A percentile compares a stretch with the other conserved stretches of the same genome.
Conservation (phyloP, 2,888 invertebrate species). For the Athalia circularis region DNA sequence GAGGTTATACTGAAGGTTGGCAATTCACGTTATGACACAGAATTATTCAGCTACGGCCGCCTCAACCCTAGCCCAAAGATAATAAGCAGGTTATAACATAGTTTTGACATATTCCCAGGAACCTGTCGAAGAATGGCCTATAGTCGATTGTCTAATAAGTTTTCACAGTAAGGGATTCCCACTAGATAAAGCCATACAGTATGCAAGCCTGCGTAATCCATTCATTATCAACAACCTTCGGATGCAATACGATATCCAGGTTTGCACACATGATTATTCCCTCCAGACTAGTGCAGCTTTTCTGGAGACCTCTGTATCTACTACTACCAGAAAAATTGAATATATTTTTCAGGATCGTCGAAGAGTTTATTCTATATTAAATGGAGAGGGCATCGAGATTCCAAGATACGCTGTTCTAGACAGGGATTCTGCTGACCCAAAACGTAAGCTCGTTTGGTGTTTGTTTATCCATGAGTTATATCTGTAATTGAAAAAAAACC, state of each 20-base stretch:
- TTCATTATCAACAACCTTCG: slow-evolving; percentile 99
- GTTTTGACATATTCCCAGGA: slow-evolving; percentile 76
- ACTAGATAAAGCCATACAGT: slow-evolving; percentile 97
- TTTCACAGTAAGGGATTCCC: slow-evolving; percentile 99
- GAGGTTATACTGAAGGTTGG: slow-evolving; percentile 94
- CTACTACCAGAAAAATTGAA: neutral
- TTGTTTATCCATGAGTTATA: slow-evolving; percentile 29
- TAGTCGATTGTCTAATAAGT: slow-evolving; percentile 97
- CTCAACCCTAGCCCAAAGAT: neutral
- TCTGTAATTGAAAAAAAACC: slow-evolving; percentile 47
- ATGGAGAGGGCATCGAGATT: slow-evolving; percentile 96
- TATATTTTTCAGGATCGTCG: slow-evolving; percentile 83
- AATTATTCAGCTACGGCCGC: neutral
- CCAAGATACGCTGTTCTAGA: slow-evolving; percentile 98
- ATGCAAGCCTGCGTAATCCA: slow-evolving; percentile 94
- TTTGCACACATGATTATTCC: slow-evolving; percentile 68
- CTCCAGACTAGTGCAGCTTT: no score
- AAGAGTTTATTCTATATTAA: slow-evolving; percentile 95
- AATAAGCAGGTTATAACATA: neutral
- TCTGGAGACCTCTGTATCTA: no score
- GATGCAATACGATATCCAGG: slow-evolving; percentile 98
- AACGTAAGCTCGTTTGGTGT: slow-evolving; percentile 79
- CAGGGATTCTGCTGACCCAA: slow-evolving; percentile 93
- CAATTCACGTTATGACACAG: neutral
- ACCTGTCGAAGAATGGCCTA: slow-evolving; percentile 98